Conservation (phyloP, 1,140 invertebrate species). For the Saccostrea cuccullata region DNA sequence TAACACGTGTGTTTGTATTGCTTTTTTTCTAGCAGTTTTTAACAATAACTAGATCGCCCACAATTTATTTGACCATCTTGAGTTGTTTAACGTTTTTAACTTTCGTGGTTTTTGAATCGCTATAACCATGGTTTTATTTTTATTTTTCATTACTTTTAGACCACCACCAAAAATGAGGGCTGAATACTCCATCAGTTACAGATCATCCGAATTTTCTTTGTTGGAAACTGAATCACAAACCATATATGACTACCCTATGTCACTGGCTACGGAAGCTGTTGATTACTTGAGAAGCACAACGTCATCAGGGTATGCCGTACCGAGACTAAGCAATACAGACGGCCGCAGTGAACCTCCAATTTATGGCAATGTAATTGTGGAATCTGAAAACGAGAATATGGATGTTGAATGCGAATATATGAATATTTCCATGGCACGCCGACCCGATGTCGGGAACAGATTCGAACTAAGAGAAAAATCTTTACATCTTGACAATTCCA, state of each 20-base stretch:
- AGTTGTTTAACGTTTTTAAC: too few relatives aligned
- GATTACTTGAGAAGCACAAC: conserved; percentile 2
- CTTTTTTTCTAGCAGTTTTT: too few relatives aligned
- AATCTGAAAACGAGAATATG: too few relatives aligned
- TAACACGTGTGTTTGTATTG: too few relatives aligned
- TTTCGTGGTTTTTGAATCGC: too few relatives aligned
- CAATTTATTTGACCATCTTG: too few relatives aligned
- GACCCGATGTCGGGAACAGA: background rate
- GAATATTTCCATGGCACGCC: background rate
- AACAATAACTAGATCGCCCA: too few relatives aligned
- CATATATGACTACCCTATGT: too few relatives aligned
- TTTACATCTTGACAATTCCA: background rate
- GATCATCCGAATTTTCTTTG: too few relatives aligned
- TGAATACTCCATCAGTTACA: background rate
- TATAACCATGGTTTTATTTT: too few relatives aligned
- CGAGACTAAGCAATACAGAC: background rate
- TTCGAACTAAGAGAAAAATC: background rate
- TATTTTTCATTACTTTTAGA: background rate
- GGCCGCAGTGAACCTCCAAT: background rate
- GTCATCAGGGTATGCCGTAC: conserved; percentile 2
- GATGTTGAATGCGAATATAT: background rate
- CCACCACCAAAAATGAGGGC: background rate
- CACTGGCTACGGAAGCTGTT: too few relatives aligned
- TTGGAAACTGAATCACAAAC: too few relatives aligned
- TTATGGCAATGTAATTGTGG: background rate